These are phyloP conservation scores for Polia nebulosa DNA, from an alignment of 2,888 invertebrate species.

Conservation along the genomic window DNA sequence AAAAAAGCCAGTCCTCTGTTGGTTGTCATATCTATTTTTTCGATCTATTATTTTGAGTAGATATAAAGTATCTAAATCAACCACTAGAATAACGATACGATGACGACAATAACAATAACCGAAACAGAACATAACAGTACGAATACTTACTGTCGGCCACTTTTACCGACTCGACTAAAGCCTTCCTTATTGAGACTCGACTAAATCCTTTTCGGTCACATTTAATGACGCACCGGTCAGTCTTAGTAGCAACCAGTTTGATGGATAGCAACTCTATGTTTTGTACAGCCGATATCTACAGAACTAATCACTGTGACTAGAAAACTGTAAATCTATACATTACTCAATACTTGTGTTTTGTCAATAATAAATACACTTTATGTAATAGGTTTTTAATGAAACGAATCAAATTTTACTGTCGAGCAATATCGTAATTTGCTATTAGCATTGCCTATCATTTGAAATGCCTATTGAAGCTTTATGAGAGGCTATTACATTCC, in stretches of 20 bases:
- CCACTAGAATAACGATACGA: slow-evolving; percentile 14
- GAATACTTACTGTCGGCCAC: slow-evolving; percentile 68
- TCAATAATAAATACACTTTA: slow-evolving; percentile 43
- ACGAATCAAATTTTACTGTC: slow-evolving; percentile 53
- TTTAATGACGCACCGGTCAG: slow-evolving; percentile 86
- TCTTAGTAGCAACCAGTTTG: slow-evolving; percentile 81
- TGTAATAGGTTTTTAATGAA: slow-evolving; percentile 54
- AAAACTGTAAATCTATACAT: slow-evolving; percentile 67
- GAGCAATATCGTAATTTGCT: slow-evolving; percentile 42
- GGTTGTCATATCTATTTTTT: neutral
- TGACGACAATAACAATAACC: slow-evolving; percentile 56
- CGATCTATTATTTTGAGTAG: neutral
- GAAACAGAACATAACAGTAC: slow-evolving; percentile 55
- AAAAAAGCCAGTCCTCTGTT: too few species aligned
- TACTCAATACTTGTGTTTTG: slow-evolving; percentile 57
- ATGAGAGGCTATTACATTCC: slow-evolving; percentile 24
- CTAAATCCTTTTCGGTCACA: slow-evolving; percentile 88
- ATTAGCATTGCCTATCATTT: slow-evolving; percentile 46
- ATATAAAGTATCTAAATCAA: neutral
- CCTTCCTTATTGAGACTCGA: slow-evolving; percentile 83
- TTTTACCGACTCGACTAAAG: slow-evolving; percentile 81
- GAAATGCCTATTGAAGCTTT: slow-evolving; percentile 35
- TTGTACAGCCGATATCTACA: slow-evolving; percentile 77
- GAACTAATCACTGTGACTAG: slow-evolving; percentile 73
- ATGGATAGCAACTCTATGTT: slow-evolving; percentile 83